Percentiles rank a stretch among this genome's conserved stretches.
Conservation (phyloP, 2,888 invertebrate species). For the Stenodera caucasica region DNA sequence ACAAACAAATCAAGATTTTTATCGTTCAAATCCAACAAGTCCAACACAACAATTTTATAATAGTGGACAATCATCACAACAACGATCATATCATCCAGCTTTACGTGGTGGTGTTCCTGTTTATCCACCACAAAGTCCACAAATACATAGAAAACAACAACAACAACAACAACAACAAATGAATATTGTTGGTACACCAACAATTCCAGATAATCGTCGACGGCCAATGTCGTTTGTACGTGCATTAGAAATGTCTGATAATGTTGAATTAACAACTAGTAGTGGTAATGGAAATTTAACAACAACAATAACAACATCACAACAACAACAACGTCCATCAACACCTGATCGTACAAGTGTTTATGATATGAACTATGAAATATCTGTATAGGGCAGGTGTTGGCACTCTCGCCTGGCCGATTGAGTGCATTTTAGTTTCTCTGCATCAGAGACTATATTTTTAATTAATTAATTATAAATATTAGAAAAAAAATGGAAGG, state of each 20-base stretch:
- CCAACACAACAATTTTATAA: constrained; percentile 59
- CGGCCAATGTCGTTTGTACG: constrained; percentile 88
- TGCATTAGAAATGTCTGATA: constrained; percentile 87
- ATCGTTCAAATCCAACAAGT: constrained; percentile 74
- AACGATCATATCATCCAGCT: constrained; percentile 64
- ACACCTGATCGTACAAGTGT: constrained; percentile 86
- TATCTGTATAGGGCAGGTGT: constrained; percentile 79
- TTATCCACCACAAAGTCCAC: constrained; percentile 64
- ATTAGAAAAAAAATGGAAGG: constrained; percentile 1
- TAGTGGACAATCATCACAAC: constrained; percentile 34
- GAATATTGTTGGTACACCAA: constrained; percentile 42
- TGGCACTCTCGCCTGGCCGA: constrained; percentile 52
- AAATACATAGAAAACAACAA: constrained; percentile 62
- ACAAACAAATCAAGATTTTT: constrained; percentile 49
- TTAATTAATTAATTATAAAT: neutral
- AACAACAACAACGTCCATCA: constrained; percentile 52
- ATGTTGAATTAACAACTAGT: constrained; percentile 72
- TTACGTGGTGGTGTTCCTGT: constrained; percentile 70
- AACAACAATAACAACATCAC: constrained; percentile 31
- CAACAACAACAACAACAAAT: constrained; percentile 22
- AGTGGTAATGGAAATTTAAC: constrained; percentile 44
- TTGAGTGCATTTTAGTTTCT: constrained; percentile 51
- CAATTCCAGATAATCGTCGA: constrained; percentile 57
- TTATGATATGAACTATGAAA: constrained; percentile 94
- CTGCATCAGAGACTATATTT: constrained; percentile 49